phyloP scores from a whole-genome alignment of 2,888 invertebrate species.

The Platerodrilus igneus region DNA sequence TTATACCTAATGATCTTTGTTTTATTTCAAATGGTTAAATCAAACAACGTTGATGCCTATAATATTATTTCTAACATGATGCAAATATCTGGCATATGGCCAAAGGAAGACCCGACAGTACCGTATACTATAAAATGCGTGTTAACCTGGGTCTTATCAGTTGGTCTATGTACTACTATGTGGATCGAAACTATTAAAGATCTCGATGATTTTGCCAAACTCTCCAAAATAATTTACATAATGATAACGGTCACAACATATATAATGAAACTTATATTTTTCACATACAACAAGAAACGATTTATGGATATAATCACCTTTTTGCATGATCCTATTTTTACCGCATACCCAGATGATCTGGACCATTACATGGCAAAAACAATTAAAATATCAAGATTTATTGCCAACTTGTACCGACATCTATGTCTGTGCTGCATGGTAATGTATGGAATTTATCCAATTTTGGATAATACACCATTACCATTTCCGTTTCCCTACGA shows the following conservation, averaged over 20 bases:
- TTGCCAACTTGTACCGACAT: constrained; percentile 15
- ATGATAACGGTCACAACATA: constrained; percentile 16
- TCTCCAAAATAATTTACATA: constrained; percentile 20
- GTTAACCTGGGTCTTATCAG: constrained; percentile 5
- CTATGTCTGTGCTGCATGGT: constrained; percentile 6
- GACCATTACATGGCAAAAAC: constrained; percentile 15
- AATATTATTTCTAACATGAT: constrained; percentile 13
- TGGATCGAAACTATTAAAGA: constrained; percentile 10
- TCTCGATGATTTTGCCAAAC: constrained; percentile 12
- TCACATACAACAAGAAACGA: constrained; percentile 7
- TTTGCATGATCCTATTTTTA: constrained; percentile 17
- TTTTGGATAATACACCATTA: constrained; percentile 13
- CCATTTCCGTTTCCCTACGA: constrained; percentile 25
- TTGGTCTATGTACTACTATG: constrained; percentile 9
- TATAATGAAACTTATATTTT: constrained; percentile 9
- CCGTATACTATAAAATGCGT: constrained; percentile 6
- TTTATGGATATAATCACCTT: constrained; percentile 9
- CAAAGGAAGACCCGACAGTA: constrained; percentile 4
- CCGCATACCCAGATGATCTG: constrained; percentile 13
- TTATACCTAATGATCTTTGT: too few species aligned
- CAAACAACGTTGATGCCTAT: constrained; percentile 6
- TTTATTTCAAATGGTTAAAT: constrained; percentile 10
- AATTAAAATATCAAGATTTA: constrained; percentile 11
- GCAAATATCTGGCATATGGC: constrained; percentile 14
- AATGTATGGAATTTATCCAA: constrained; percentile 13